Conservation (phyloP, 2,113 vertebrate species). For the Lophochroa leadbeateri region DNA sequence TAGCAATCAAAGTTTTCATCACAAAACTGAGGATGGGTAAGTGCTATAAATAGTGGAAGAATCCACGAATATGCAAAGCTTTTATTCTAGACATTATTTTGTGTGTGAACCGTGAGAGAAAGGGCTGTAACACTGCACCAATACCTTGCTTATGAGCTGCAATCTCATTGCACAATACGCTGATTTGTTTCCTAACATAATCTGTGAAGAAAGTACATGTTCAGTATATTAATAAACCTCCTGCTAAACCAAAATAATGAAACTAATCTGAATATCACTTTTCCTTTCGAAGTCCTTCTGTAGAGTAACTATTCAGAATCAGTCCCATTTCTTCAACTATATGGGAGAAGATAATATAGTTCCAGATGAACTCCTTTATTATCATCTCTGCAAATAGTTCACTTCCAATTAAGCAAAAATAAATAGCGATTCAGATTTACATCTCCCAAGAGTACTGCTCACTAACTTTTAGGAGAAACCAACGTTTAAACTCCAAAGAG, state of each 20-base stretch:
- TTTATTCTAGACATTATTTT: neutral
- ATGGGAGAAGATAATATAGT: neutral
- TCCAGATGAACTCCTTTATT: neutral
- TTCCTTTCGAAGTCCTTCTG: neutral
- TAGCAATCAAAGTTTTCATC: neutral
- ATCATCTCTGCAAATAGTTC: neutral
- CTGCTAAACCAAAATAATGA: neutral
- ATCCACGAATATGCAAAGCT: accelerated
- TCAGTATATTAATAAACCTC: neutral
- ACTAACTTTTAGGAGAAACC: neutral
- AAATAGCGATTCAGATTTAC: neutral
- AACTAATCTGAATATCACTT: neutral
- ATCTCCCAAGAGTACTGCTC: neutral
- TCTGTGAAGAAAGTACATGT: neutral
- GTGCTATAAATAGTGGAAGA: neutral
- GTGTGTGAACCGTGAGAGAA: neutral
- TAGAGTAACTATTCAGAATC: neutral
- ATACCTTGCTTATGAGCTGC: neutral
- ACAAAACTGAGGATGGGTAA: neutral
- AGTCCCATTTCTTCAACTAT: neutral
- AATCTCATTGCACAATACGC: neutral
- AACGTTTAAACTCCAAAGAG: neutral
- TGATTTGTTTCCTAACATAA: neutral
- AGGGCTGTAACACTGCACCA: neutral
- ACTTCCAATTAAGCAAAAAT: neutral